Evolutionary conservation across 2,797 vertebrate genomes (phyloP).

Genomic region (Melanogrammus aeglefinus): DNA sequence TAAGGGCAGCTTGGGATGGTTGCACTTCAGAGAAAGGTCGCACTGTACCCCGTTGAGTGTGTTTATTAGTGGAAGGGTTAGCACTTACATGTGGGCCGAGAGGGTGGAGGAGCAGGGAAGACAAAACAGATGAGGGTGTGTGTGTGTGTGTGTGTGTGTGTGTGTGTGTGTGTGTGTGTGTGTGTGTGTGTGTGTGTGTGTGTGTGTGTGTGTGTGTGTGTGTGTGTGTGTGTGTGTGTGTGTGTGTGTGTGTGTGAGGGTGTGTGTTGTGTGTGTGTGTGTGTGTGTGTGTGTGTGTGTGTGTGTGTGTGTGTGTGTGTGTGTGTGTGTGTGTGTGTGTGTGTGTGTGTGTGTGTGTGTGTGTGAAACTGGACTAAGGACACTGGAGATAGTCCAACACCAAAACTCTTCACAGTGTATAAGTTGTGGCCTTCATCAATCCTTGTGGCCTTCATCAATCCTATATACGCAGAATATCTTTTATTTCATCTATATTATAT

Average conservation of each 20-base stretch:
- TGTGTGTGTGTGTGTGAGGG: too few relatives aligned
- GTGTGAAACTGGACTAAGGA: slow-evolving; percentile 4
- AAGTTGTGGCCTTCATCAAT: not conserved
- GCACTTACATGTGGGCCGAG: too few relatives aligned
- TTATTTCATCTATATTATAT: too few relatives aligned
- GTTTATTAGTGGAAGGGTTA: too few relatives aligned
- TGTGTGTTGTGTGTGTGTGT: too few relatives aligned
- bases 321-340: not conserved
- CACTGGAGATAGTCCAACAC: too few relatives aligned
- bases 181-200: not conserved
- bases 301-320: slow-evolving; percentile 25
- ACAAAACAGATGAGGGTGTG: not conserved
- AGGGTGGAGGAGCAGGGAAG: not conserved
- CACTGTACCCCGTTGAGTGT: not conserved
- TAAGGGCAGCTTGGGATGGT: not conserved
- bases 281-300: not conserved
- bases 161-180: slow-evolving; percentile 24
- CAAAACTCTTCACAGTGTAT: not conserved
- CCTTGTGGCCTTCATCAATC: not conserved
- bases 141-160: slow-evolving; percentile 4
- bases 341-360: slow-evolving; percentile 17
- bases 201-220: slow-evolving; percentile 8
- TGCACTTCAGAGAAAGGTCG: not conserved
- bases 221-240: too few relatives aligned
- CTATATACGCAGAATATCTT: not conserved